These are phyloP conservation scores for Cyanistes caeruleus DNA, from an alignment of 2,113 vertebrate species.

Conservation along the genomic window DNA sequence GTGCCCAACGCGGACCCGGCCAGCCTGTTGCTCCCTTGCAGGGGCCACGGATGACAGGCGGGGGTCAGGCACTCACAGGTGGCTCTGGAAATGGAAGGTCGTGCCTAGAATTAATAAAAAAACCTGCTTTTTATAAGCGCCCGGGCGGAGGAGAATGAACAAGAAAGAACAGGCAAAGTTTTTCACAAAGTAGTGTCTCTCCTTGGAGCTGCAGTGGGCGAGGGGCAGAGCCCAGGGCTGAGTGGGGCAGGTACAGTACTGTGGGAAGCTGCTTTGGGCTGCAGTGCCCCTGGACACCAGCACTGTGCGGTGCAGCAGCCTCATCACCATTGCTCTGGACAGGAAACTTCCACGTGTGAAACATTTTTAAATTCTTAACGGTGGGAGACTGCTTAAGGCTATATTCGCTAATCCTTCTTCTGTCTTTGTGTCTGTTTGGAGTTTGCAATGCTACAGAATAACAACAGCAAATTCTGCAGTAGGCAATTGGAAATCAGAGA, in stretches of 20 bases:
- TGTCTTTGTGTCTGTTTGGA: not conserved
- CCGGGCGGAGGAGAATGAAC: not conserved
- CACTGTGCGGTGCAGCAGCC: accelerated
- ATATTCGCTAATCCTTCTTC: not conserved
- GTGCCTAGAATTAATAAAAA: not conserved
- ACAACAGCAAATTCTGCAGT: not conserved
- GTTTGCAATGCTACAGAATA: not conserved
- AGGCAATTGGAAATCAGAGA: not conserved
- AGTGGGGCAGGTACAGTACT: not conserved
- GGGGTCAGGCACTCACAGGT: not conserved
- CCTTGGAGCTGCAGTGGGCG: accelerated
- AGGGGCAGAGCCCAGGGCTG: not conserved
- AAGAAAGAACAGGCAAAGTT: not conserved
- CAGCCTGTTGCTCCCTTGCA: not conserved
- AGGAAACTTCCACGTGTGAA: not conserved
- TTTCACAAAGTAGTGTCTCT: not conserved
- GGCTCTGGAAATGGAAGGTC: not conserved
- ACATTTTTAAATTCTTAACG: not conserved
- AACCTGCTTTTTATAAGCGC: not conserved
- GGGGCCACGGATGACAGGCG: not conserved
- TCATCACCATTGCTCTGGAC: accelerated
- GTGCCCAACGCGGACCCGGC: not conserved
- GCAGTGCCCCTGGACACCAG: not conserved
- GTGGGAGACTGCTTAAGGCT: not conserved
- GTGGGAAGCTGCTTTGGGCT: not conserved